Conservation (phyloP, 2,113 vertebrate species). For the Anthoscopus minutus region DNA sequence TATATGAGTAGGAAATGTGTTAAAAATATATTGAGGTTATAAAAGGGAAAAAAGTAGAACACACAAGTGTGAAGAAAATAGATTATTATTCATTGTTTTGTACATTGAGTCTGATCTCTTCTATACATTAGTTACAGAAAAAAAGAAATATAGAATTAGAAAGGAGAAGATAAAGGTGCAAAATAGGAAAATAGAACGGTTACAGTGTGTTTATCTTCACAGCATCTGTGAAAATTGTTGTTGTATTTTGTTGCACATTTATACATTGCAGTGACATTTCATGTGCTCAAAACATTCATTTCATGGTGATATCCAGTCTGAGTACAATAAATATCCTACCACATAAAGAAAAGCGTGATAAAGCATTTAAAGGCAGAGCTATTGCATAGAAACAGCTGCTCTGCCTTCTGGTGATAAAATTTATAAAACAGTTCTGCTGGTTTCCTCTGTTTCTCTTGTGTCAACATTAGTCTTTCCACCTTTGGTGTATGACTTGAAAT, state of each 20-base stretch:
- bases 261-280: neutral
- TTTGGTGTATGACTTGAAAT: slow-evolving; percentile 1
- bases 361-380: slow-evolving; percentile 9
- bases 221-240: neutral
- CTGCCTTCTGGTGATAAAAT: neutral
- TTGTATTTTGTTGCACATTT: neutral
- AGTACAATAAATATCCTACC: neutral
- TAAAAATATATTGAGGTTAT: neutral
- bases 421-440: neutral
- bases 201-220: neutral
- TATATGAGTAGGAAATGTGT: neutral
- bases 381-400: neutral
- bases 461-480: neutral
- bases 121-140: neutral
- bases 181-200: neutral
- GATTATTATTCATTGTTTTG: neutral
- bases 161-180: neutral
- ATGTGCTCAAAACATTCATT: neutral
- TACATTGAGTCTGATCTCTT: neutral
- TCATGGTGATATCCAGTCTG: neutral
- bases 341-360: neutral
- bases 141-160: neutral
- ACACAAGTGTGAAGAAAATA: neutral
- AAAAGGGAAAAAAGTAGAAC: neutral
- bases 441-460: neutral